Base-by-base conservation (phyloP, 2,888 invertebrate species). In the Oxycera nigricornis region DNA sequence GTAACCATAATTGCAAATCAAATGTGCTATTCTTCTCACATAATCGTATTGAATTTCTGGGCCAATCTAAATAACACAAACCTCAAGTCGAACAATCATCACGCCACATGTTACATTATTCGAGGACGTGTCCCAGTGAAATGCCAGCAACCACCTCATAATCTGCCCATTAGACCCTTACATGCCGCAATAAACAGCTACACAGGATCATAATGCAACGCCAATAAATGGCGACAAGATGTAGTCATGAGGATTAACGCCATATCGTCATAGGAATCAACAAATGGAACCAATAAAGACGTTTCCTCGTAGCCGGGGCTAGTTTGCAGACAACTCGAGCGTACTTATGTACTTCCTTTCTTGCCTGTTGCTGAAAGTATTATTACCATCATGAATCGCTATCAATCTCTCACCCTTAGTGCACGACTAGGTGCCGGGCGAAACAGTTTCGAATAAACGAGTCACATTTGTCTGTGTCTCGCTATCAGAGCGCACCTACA, bases 231-330 rank as follows among this genome's bases (percentile, higher is more conserved):
- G 7, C 39, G 39, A 67, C 52, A 50, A 46, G 17, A 30, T 68
- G 68, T 50, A 28, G 3, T 22, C 30, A 68, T 50, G 50, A 20
- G 50, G 52, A 68, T 30, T 46, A 68, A 68, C 30, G 20, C 46
- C 22, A 28, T 28, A 22, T 41, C 46, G 26, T 30, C 50, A 39
- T 22, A n/a, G 31, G 26, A 68, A 50, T 52, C 68, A 68, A 28
- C 68, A 68, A 68, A 50, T 68, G 50, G n/a, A 28, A 52, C 68
- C 68, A 50, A 68, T 68, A 68, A 46, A 68, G 50, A 68, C 46
- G 20, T 50, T 30, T 14, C 28, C 26, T 46, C 52, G 52, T 52
- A 24, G 67, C 46, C 24, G n/a, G 14, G 67, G n/a, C 7, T 14
- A 46, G 3, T 14, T 67, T 46, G 9, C 11, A 59, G 6, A 2